phyloP scores from a whole-genome alignment of 2,888 invertebrate genomes.

The Ariolimax columbianus region DNA sequence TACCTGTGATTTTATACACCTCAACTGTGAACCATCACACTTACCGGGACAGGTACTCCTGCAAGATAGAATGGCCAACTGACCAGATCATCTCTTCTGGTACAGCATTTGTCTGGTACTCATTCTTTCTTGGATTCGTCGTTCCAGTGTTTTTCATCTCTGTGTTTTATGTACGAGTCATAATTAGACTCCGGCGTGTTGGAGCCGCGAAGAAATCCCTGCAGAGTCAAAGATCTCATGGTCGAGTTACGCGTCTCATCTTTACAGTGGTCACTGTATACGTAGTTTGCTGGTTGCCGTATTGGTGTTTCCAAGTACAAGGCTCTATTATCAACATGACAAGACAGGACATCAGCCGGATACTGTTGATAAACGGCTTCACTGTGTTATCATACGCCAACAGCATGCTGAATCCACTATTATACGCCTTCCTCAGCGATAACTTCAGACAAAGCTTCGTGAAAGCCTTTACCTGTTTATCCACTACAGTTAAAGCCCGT shows the following conservation, averaged over 20 bases:
- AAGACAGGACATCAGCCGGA: constrained; percentile 54
- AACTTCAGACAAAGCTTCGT: constrained; percentile 77
- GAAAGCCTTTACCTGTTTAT: constrained; percentile 75
- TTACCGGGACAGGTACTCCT: constrained; percentile 60
- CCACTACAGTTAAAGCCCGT: constrained; percentile 58
- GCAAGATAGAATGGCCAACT: constrained; percentile 74
- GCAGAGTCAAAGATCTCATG: constrained; percentile 73
- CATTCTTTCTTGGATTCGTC: constrained; percentile 75
- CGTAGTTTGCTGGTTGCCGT: constrained; percentile 77
- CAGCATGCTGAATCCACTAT: constrained; percentile 77
- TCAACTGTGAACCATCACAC: constrained; percentile 65
- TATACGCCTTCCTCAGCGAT: constrained; percentile 78
- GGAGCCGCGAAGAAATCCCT: constrained; percentile 75
- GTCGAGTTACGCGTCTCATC: constrained; percentile 76
- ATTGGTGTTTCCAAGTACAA: constrained; percentile 75
- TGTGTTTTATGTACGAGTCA: constrained; percentile 76
- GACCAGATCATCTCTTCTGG: constrained; percentile 70
- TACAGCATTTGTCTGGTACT: constrained; percentile 77
- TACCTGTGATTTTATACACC: constrained; percentile 79
- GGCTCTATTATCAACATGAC: constrained; percentile 58
- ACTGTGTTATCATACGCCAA: constrained; percentile 76
- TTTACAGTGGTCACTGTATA: constrained; percentile 76
- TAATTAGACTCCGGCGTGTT: constrained; percentile 70
- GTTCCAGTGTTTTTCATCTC: constrained; percentile 75
- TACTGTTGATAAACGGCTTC: constrained; percentile 73